Evolutionary conservation across 1,140 invertebrate species (phyloP).

Genomic region (Monomorium pharaonis): DNA sequence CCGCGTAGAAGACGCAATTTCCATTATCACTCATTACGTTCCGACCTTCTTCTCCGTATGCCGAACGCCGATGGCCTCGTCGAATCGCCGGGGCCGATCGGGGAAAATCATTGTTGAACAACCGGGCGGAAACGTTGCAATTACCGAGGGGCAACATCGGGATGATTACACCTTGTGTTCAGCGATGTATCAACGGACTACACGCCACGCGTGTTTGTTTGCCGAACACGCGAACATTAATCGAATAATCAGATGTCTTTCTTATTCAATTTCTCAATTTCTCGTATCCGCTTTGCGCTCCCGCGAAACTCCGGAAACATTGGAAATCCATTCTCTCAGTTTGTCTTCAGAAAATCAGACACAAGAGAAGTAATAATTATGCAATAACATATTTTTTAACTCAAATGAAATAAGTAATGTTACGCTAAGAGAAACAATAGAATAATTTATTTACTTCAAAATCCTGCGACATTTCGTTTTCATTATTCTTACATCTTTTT

Average conservation of each 20-base stretch:
- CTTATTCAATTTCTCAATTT: conserved; percentile 43
- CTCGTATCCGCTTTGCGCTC: not conserved
- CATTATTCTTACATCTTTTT: no score
- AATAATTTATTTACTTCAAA: no score
- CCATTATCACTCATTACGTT: conserved; percentile 60
- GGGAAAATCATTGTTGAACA: conserved; percentile 65
- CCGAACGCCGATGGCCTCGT: conserved; percentile 49
- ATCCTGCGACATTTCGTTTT: no score
- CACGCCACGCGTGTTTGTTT: conserved; percentile 47
- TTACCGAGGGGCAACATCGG: conserved; percentile 55
- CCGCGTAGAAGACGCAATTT: conserved; percentile 54
- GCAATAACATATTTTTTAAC: not conserved
- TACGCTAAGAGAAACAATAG: no score
- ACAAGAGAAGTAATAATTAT: not conserved
- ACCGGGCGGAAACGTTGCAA: conserved; percentile 66
- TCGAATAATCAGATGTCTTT: conserved; percentile 34
- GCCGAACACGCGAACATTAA: conserved; percentile 48
- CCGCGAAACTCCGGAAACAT: not conserved
- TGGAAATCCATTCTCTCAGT: not conserved
- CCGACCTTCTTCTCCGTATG: conserved; percentile 56
- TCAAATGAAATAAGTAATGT: no score
- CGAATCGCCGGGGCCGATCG: conserved; percentile 53
- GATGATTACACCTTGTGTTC: conserved; percentile 67
- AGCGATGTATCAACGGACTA: conserved; percentile 56
- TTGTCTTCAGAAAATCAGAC: not conserved